Conservation (phyloP, 2,888 invertebrate genomes). For the Hoplodrina ambigua region DNA sequence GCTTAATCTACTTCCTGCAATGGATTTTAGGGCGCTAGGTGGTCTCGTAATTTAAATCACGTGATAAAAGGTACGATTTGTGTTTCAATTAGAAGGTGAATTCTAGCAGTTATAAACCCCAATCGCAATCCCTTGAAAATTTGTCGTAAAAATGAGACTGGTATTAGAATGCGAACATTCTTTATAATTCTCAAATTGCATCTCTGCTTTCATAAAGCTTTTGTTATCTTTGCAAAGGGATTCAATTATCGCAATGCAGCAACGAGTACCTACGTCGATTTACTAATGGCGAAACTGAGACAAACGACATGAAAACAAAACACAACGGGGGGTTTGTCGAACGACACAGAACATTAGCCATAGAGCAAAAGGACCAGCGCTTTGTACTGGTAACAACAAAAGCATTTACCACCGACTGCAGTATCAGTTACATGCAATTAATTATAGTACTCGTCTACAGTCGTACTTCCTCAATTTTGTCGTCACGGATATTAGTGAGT, state of each 20-base stretch:
- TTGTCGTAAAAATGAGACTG: no score
- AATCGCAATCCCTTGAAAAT: no score
- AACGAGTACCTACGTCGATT: slow-evolving; percentile 32
- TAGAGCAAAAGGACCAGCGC: slow-evolving; percentile 42
- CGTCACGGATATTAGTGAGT: slow-evolving; percentile 51
- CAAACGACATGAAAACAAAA: slow-evolving; percentile 52
- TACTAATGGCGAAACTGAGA: slow-evolving; percentile 39
- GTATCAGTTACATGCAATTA: slow-evolving; percentile 62
- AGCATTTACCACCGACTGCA: slow-evolving; percentile 43
- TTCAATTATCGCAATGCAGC: slow-evolving; percentile 30
- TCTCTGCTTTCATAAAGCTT: slow-evolving; percentile 1
- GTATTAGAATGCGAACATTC: no score
- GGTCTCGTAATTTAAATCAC: slow-evolving; percentile 32
- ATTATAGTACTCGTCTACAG: slow-evolving; percentile 56
- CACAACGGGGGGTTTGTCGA: slow-evolving; percentile 40
- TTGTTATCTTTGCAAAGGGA: slow-evolving; percentile 25
- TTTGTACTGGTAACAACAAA: slow-evolving; percentile 53
- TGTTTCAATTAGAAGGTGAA: background rate
- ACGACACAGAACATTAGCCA: slow-evolving; percentile 52
- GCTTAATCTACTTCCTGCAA: slow-evolving; percentile 51
- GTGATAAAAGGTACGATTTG: slow-evolving; percentile 27
- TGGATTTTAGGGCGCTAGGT: slow-evolving; percentile 32
- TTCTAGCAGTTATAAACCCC: no score
- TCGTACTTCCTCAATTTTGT: slow-evolving; percentile 57
- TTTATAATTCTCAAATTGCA: no score